phyloP scores from a whole-genome alignment of 1,140 invertebrate species.

The Wiebesia pumilae region DNA sequence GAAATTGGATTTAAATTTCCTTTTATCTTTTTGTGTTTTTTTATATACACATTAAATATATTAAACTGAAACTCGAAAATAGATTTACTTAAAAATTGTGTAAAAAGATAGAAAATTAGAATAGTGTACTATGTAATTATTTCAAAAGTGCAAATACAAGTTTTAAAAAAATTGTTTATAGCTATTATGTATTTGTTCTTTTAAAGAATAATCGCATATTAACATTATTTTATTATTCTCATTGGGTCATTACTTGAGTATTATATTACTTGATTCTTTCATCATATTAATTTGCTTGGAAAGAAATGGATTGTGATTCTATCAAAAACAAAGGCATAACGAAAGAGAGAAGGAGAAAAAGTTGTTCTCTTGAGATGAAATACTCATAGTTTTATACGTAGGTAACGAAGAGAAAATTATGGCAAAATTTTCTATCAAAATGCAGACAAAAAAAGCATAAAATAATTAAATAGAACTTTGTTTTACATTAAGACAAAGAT shows the following conservation, averaged over 20 bases:
- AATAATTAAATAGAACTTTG: neutral
- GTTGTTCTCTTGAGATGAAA: neutral
- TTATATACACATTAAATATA: too few species aligned
- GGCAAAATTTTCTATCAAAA: neutral
- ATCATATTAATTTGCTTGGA: constrained; percentile 50
- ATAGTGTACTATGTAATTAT: too few species aligned
- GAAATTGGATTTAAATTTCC: too few species aligned
- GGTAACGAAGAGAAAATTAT: constrained; percentile 27
- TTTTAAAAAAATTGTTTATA: too few species aligned
- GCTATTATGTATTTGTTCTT: too few species aligned
- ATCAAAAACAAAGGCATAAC: neutral
- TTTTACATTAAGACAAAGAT: neutral
- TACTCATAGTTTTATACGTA: constrained; percentile 7
- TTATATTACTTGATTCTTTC: too few species aligned
- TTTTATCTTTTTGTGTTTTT: too few species aligned
- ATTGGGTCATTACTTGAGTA: constrained; percentile 39
- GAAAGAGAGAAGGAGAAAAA: neutral
- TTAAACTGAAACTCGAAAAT: too few species aligned
- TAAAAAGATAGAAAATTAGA: too few species aligned
- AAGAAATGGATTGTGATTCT: constrained; percentile 55
- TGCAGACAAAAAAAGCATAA: neutral
- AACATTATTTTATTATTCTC: constrained; percentile 53
- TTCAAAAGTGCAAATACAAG: too few species aligned
- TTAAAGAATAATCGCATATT: too few species aligned
- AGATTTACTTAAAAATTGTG: too few species aligned